Evolutionary conservation across 2,888 invertebrate species (phyloP), one percentile per base, ranked within the genome.

Genomic region (Dicranocentrus wangi): DNA sequence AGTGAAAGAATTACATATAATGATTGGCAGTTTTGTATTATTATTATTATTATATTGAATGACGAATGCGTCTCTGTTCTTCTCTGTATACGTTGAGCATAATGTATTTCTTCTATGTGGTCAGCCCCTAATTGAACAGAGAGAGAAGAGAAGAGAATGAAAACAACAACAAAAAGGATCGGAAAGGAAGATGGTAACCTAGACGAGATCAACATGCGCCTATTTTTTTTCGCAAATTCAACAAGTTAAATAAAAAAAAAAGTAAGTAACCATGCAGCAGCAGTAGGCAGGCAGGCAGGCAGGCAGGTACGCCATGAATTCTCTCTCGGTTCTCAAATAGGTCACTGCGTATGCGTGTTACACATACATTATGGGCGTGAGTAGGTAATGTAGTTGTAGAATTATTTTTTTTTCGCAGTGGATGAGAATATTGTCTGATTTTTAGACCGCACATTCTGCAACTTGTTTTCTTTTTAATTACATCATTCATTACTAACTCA

Each of bases 401-500:
- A 75, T 53, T 66, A 66, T 65, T 58, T 75, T 75, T 53, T 27
- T 17, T 68, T 51, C 47, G 23, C 21, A 42, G 53, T 55, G 63
- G 66, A 66, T 25, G 66, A n/a, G n/a, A n/a, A 66, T 23, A 19
- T 8, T 63, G 47, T 43, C 65, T 61, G 42, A 32, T 70, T 55
- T 70, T 71, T 60, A 63, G 61, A 47, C 27, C 60, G 71, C 43
- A 61, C 39, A 60, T 72, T 72, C 43, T 10, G 51, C 73, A 65
- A 73, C 61, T 47, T 47, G 72, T 63, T 73, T 63, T 23, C 63
- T 63, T 60, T 63, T 72, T 63, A 72, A 72, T 72, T 63, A 51
- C 72, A 72, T 63, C 61, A 72, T 43, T 27, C 63, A 71, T 71
- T 28, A 47, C 55, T 58, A 5, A 10, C 13, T 51, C 27, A 51